Percentiles rank a stretch among this genome's conserved stretches.
phyloP scores from a whole-genome alignment of 2,888 invertebrate genomes.

The Globia sparganii region DNA sequence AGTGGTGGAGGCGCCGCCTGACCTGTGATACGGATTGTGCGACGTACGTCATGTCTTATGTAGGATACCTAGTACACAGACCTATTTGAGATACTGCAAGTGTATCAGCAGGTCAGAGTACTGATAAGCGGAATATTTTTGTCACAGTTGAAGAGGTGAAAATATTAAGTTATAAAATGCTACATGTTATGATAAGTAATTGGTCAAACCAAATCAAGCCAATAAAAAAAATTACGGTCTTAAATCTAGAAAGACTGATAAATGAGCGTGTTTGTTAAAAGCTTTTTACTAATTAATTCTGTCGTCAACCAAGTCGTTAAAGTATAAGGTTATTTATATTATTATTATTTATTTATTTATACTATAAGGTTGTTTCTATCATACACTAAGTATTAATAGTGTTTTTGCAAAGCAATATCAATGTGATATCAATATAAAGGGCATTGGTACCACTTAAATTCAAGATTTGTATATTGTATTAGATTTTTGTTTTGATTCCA shows the following conservation, averaged over 20 bases:
- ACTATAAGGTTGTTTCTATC: not conserved
- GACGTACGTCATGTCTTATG: constrained; percentile 61
- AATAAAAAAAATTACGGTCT: not conserved
- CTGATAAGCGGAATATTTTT: constrained; percentile 51
- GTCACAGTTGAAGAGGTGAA: not conserved
- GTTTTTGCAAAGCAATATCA: not conserved
- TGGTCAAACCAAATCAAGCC: not conserved
- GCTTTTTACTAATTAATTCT: not conserved
- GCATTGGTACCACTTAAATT: not conserved
- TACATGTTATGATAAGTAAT: not conserved
- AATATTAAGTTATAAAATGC: constrained; percentile 30
- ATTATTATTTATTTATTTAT: too few relatives aligned
- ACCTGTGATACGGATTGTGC: constrained; percentile 69
- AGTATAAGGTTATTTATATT: too few relatives aligned
- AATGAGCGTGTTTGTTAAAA: not conserved
- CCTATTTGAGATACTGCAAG: constrained; percentile 59
- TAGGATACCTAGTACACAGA: constrained; percentile 65
- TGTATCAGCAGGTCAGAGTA: constrained; percentile 64
- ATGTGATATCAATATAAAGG: not conserved
- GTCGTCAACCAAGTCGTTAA: constrained; percentile 2
- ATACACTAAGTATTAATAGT: not conserved
- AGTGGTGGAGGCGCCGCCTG: constrained; percentile 67
- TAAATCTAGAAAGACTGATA: not conserved
- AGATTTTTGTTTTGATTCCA: not conserved
- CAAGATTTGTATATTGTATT: constrained; percentile 10